phyloP scores from a whole-genome alignment of 2,113 vertebrate species.

The human region DNA sequence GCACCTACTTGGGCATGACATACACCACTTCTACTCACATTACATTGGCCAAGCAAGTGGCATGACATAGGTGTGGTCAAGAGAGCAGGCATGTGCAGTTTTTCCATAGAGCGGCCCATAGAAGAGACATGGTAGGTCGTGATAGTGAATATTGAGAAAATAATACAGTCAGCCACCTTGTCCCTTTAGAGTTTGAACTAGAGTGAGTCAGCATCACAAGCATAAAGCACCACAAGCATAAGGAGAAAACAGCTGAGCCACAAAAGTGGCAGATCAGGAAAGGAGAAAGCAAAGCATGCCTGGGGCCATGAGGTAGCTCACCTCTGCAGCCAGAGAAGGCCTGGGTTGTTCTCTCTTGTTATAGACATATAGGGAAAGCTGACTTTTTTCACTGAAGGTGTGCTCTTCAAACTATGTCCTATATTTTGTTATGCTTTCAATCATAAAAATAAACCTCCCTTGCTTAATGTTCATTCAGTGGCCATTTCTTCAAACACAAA shows the following conservation, averaged over 20 bases:
- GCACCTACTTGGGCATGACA: background rate
- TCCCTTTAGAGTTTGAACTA: background rate
- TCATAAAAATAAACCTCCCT: background rate
- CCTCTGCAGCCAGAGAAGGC: background rate
- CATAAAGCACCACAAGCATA: background rate
- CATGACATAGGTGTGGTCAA: background rate
- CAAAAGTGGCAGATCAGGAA: background rate
- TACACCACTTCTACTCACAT: background rate
- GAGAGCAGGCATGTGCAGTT: background rate
- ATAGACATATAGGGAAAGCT: background rate
- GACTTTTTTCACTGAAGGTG: background rate
- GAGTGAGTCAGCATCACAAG: background rate
- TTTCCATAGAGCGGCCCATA: background rate
- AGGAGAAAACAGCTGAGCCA: background rate
- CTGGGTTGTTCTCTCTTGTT: background rate
- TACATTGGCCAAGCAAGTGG: background rate
- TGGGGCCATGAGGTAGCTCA: no score
- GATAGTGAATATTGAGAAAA: background rate
- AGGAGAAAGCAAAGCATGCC: background rate
- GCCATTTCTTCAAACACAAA: background rate
- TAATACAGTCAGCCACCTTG: background rate
- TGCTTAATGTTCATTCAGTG: background rate
- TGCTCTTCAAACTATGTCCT: background rate
- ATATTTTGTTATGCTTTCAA: background rate
- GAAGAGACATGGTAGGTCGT: no score